Evolutionary conservation across 2,888 invertebrate genomes (phyloP).

Genomic region (Eledona agricola): DNA sequence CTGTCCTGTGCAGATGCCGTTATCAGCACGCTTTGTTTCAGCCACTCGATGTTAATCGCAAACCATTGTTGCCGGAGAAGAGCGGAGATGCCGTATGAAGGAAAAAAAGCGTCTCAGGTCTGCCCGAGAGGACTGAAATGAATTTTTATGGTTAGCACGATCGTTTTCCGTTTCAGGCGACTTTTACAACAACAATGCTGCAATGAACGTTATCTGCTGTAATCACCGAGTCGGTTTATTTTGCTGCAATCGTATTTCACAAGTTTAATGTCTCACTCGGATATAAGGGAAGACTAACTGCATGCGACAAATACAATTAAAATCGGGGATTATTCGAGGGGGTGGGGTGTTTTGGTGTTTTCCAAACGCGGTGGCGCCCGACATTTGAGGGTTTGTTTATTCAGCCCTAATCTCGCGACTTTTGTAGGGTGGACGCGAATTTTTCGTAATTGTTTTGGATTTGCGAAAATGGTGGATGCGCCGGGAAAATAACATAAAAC

Average conservation of each 20-base stretch:
- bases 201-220: conserved; percentile 21
- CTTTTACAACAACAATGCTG: conserved; percentile 20
- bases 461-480: too few species aligned
- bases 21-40: conserved; percentile 60
- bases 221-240: conserved; percentile 22
- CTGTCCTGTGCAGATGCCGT: conserved; percentile 59
- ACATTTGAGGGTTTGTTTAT: too few species aligned
- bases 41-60: conserved; percentile 60
- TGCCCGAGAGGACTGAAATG: conserved; percentile 11
- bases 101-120: conserved; percentile 14
- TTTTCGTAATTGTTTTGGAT: too few species aligned
- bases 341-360: too few species aligned
- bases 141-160: conserved; percentile 17
- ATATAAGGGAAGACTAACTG: conserved; percentile 10
- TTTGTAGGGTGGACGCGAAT: too few species aligned
- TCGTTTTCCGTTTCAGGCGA: conserved; percentile 2
- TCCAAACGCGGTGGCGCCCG: too few species aligned
- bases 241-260: conserved; percentile 27
- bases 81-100: conserved; percentile 47
- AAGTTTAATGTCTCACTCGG: conserved; percentile 18
- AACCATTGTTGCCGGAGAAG: conserved; percentile 55
- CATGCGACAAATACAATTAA: conserved; percentile 27
- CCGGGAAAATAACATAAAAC: too few species aligned
- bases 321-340: too few species aligned
- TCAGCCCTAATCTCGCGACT: too few species aligned